These are phyloP conservation scores for Orchesella cincta DNA, from an alignment of 1,140 invertebrate species.

Conservation along the genomic window DNA sequence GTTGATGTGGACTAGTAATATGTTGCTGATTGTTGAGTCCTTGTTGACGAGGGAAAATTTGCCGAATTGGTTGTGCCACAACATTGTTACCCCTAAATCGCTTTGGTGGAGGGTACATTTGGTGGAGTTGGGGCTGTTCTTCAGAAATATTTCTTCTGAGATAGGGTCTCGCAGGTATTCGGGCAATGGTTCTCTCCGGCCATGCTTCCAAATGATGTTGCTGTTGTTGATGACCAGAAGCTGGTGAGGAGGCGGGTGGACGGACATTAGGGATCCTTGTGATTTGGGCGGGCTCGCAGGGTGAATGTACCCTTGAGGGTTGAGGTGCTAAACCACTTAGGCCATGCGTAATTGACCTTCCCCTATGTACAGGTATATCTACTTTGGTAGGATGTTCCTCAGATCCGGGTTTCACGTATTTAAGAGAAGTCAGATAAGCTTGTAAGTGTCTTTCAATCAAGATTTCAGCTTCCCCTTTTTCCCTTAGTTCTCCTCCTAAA, in stretches of 20 bases:
- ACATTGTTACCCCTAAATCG: not conserved
- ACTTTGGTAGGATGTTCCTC: too few species aligned
- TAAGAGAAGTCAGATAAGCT: not conserved
- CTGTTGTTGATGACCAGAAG: not conserved
- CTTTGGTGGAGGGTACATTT: constrained; percentile 5
- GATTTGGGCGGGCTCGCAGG: too few species aligned
- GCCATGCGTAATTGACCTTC: too few species aligned
- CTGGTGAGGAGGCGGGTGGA: not conserved
- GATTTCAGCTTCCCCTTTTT: constrained; percentile 7
- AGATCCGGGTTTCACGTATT: constrained; percentile 11
- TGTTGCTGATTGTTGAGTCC: not conserved
- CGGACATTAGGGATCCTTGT: not conserved
- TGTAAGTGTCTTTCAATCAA: not conserved
- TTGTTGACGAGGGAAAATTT: not conserved
- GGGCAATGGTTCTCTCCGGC: not conserved
- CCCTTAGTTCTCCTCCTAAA: not conserved
- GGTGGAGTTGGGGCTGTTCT: not conserved
- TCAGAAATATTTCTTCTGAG: not conserved
- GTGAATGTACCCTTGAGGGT: too few species aligned
- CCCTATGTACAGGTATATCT: too few species aligned
- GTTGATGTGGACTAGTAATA: not conserved
- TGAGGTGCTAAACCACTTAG: too few species aligned
- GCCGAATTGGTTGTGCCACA: not conserved
- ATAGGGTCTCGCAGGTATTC: not conserved
- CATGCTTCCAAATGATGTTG: not conserved